Percentiles rank a stretch among this genome's conserved stretches.
These are phyloP conservation scores for Apis cerana DNA, from an alignment of 1,140 invertebrate species.

Conservation along the genomic window DNA sequence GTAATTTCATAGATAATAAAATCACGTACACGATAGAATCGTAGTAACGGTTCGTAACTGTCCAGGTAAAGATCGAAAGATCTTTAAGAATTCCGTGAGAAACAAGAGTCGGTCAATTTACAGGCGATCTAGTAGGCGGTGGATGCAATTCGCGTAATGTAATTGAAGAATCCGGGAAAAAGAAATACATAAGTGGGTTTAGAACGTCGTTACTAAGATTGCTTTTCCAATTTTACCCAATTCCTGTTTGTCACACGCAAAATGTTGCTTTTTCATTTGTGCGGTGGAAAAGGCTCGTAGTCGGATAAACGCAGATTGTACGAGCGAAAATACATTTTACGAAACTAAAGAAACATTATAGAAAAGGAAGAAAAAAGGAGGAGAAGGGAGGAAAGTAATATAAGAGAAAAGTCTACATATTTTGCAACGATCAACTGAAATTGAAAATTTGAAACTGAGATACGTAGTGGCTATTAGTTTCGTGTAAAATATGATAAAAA, in stretches of 20 bases:
- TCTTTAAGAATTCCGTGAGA: background rate
- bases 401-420: no score
- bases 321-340: background rate
- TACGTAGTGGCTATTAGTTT: background rate
- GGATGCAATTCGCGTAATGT: constrained; percentile 37
- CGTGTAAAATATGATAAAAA: background rate
- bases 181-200: constrained; percentile 43
- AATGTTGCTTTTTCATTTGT: background rate
- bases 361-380: no score
- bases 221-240: constrained; percentile 26
- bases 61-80: background rate
- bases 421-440: background rate
- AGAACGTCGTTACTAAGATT: constrained; percentile 37
- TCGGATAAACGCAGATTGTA: background rate
- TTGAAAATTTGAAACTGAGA: background rate
- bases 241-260: constrained; percentile 20
- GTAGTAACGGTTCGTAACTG: background rate
- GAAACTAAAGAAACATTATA: background rate
- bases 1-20: background rate
- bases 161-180: constrained; percentile 25
- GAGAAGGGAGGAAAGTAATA: no score
- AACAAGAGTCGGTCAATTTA: constrained; percentile 19
- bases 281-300: no score
- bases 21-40: no score
- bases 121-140: constrained; percentile 35